Evolutionary conservation across 2,888 invertebrate genomes (phyloP).

Genomic region (Synanthedon vespiformis): DNA sequence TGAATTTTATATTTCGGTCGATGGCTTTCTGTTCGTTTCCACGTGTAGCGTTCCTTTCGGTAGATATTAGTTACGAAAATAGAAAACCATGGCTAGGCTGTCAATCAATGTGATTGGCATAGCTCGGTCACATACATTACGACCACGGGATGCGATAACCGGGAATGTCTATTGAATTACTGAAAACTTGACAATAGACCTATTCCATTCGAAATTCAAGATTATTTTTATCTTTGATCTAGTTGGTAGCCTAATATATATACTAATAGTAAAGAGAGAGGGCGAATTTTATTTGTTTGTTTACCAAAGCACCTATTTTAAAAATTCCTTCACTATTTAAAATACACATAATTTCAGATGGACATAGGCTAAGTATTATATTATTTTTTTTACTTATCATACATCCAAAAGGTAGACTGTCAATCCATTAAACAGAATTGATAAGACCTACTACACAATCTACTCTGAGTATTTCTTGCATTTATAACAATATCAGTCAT

Average conservation of each 20-base stretch:
- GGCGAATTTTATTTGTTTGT: no score
- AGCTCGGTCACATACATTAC: slow-evolving; percentile 46
- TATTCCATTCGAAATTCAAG: background rate
- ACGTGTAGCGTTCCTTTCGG: slow-evolving; percentile 17
- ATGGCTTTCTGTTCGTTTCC: slow-evolving; percentile 34
- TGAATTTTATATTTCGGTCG: background rate
- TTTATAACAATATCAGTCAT: no score
- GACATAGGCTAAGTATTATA: no score
- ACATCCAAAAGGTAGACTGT: no score
- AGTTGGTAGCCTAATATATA: background rate
- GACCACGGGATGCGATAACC: slow-evolving; percentile 10
- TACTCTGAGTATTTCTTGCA: no score
- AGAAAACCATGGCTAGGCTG: slow-evolving; percentile 36
- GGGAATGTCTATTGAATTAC: background rate
- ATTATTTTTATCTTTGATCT: background rate
- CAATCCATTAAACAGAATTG: no score
- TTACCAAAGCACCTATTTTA: no score
- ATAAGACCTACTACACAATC: no score
- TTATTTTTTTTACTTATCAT: no score
- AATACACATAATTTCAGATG: no score
- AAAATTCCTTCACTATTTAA: no score
- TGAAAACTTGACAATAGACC: background rate
- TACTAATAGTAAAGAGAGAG: no score
- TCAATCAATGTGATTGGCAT: slow-evolving; percentile 68
- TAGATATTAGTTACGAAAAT: slow-evolving; percentile 22